Percentiles rank a stretch among this genome's conserved stretches.
Evolutionary conservation across 2,113 vertebrate species (phyloP).

Genomic region (Pleuronectes platessa): DNA sequence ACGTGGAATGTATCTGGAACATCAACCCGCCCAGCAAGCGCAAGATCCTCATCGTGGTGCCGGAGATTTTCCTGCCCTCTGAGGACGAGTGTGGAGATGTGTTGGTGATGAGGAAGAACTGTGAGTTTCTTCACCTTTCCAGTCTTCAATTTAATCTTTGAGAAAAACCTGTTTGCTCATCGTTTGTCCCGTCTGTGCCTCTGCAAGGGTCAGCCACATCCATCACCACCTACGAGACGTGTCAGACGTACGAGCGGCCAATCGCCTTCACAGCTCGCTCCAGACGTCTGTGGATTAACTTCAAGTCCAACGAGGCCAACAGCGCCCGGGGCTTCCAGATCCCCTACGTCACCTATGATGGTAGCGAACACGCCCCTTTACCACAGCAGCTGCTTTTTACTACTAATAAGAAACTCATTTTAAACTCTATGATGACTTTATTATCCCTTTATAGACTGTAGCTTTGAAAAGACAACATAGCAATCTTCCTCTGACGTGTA

Average conservation of each 20-base stretch:
- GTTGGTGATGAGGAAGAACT: slow-evolving; percentile 99
- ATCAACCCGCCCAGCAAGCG: slow-evolving; percentile 98
- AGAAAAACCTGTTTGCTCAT: slow-evolving; percentile 15
- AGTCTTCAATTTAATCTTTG: not conserved
- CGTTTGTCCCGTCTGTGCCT: slow-evolving; percentile 8
- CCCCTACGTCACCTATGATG: slow-evolving; percentile 96
- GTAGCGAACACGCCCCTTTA: slow-evolving; percentile 69
- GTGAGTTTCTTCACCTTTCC: slow-evolving; percentile 75
- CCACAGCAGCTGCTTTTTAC: too few species aligned
- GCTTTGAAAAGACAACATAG: too few species aligned
- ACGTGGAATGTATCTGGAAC: slow-evolving; percentile 96
- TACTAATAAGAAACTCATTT: too few species aligned
- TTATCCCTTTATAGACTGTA: too few species aligned
- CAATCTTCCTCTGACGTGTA: too few species aligned
- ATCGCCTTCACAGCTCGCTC: slow-evolving; percentile 98
- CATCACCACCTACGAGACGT: slow-evolving; percentile 98
- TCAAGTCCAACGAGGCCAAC: slow-evolving; percentile 97
- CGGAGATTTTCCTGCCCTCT: slow-evolving; percentile 97
- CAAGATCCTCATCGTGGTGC: slow-evolving; percentile 98
- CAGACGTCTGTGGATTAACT: slow-evolving; percentile 97
- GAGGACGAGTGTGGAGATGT: slow-evolving; percentile 98
- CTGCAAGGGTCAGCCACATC: slow-evolving; percentile 92
- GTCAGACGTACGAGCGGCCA: slow-evolving; percentile 96
- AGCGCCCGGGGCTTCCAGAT: slow-evolving; percentile 97
- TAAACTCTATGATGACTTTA: too few species aligned